Evolutionary conservation across 1,140 invertebrate genomes (phyloP).

Genomic region (Chionoecetes opilio): DNA sequence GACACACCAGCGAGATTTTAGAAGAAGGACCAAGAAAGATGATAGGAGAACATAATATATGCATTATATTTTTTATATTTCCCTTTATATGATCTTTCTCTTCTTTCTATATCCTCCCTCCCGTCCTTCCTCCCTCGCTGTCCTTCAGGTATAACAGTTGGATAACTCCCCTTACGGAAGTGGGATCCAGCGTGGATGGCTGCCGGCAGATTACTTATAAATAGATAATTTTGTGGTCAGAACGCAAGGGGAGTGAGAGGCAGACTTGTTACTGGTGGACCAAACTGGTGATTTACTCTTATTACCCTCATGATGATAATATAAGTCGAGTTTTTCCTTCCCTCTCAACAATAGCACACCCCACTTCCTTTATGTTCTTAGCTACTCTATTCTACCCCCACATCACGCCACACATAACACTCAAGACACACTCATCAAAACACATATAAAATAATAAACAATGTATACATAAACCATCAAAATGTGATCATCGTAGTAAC

Average conservation of each 20-base stretch:
- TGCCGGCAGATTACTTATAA: conserved; percentile 42
- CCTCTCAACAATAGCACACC: too few relatives aligned
- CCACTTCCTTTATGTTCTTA: background rate
- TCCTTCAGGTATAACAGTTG: conserved; percentile 34
- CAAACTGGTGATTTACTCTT: background rate
- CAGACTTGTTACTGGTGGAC: conserved; percentile 15
- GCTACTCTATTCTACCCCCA: background rate
- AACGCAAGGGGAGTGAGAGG: background rate
- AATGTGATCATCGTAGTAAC: background rate
- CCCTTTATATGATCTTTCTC: conserved; percentile 53
- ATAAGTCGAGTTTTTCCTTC: too few relatives aligned
- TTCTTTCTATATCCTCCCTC: conserved; percentile 41
- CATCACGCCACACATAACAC: background rate
- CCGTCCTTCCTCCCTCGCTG: conserved; percentile 34
- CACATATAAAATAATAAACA: too few relatives aligned
- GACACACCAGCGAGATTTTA: conserved; percentile 60
- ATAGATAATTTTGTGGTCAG: background rate
- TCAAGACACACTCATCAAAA: too few relatives aligned
- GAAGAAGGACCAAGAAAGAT: conserved; percentile 54
- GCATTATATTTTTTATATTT: conserved; percentile 68
- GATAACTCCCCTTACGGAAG: conserved; percentile 45
- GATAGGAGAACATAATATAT: conserved; percentile 50
- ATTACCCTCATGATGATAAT: background rate
- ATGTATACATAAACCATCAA: background rate
- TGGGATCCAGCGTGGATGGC: conserved; percentile 63